Conservation (phyloP, 2,113 vertebrate genomes). For the Hucho hucho region DNA sequence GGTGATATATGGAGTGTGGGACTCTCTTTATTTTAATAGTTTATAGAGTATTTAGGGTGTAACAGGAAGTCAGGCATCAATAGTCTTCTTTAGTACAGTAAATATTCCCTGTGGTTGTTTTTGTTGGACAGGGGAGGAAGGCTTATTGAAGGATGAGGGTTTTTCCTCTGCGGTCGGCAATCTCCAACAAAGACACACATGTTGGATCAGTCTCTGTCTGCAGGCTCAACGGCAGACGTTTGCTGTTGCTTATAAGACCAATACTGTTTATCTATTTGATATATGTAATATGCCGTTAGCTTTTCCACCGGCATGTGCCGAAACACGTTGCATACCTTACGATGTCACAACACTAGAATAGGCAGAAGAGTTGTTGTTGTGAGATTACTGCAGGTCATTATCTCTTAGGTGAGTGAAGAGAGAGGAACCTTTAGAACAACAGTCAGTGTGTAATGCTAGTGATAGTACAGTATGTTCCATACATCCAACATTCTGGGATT, state of each 20-base stretch:
- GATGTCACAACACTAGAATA: background rate
- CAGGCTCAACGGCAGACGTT: constrained; percentile 10
- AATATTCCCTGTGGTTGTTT: constrained; percentile 46
- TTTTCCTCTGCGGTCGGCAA: constrained; percentile 22
- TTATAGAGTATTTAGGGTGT: too few relatives aligned
- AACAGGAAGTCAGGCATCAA: too few relatives aligned
- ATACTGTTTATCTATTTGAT: constrained; percentile 19
- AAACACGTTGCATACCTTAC: constrained; percentile 27
- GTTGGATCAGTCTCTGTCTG: background rate
- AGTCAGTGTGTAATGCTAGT: background rate
- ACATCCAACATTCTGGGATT: background rate
- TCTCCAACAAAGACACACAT: constrained; percentile 26
- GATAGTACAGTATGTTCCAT: background rate
- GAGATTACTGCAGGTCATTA: background rate
- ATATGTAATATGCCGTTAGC: constrained; percentile 34
- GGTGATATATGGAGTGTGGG: too few relatives aligned
- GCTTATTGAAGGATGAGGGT: constrained; percentile 23
- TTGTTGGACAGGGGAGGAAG: constrained; percentile 43
- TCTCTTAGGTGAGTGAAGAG: too few relatives aligned
- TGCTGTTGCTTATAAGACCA: background rate
- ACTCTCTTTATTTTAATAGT: too few relatives aligned
- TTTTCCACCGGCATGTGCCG: constrained; percentile 41
- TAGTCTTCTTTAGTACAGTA: constrained; percentile 42
- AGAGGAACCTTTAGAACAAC: background rate
- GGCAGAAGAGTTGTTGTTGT: background rate